Evolutionary conservation across 2,113 vertebrate genomes (phyloP), one percentile per base, ranked within the genome.

Genomic region (Gasterosteus aculeatus): DNA sequence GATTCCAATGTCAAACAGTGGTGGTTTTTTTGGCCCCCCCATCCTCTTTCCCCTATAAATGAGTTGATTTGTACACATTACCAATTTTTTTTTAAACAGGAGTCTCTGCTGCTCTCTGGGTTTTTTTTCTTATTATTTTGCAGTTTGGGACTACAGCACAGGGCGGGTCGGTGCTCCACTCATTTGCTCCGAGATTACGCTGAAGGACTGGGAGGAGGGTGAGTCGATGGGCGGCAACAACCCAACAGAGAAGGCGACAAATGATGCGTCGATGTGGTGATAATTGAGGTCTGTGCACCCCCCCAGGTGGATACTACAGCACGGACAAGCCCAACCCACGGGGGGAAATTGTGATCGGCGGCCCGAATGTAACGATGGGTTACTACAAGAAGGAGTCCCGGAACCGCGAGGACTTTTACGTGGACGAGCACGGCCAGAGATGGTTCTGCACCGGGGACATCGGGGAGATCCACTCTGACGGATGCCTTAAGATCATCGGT

Each of bases 361-460:
- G 98, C 11, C 95, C 95, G 63, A 99, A 97, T 42, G 96, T 99
- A 22, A 94, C 97, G 0, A 95, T 97, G 94, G 97, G 98, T 31
- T 99, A 99, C 92, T 99, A 98, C 89, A 98, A 98, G 93, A 96
- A 96, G 9, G 92, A 96, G 79, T 62, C 67, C 29, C 95, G 93
- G 84, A 98, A 96, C 64, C 90, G 87, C 1, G 89, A 94, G 29
- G 98, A 99, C 84, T 99, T 98, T 85, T 96, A 92, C 54, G 93
- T 96, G 83, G 97, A 99, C 79, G 84, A 90, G 44, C 95, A 95
- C 0, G 96, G 96, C 38, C 96, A 98, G 89, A 93, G 96, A 19
- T 99, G 98, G 98, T 97, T 99, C 57, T 98, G 95, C 51, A 99
- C 98, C 0, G 97, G 98, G 49, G 98, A 99, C 78, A 97, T 99